phyloP scores from a whole-genome alignment of 2,113 vertebrate genomes.

The Varanus komodoensis region DNA sequence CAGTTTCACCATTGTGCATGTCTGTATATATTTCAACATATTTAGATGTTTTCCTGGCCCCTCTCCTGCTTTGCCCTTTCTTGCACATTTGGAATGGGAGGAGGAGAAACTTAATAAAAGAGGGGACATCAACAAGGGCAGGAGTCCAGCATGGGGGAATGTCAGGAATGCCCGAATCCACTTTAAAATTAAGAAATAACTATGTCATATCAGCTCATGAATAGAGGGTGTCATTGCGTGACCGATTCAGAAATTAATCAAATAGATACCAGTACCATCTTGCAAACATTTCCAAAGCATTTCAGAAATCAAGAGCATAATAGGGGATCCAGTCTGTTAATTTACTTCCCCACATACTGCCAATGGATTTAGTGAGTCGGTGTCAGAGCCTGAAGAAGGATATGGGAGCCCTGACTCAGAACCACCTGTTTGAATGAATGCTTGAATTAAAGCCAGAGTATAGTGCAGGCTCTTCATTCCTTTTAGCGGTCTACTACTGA shows the following conservation, averaged over 20 bases:
- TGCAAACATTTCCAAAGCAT: neutral
- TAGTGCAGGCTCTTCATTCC: conserved; percentile 33
- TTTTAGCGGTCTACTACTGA: conserved; percentile 29
- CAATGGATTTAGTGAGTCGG: neutral
- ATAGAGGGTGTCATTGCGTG: neutral
- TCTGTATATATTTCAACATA: neutral
- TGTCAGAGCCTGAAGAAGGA: neutral
- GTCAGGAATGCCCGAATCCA: neutral
- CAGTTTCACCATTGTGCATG: too few relatives aligned
- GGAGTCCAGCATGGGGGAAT: neutral
- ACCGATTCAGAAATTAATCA: neutral
- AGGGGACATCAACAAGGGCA: neutral
- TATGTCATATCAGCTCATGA: neutral
- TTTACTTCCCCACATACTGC: neutral
- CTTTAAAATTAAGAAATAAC: neutral
- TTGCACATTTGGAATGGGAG: neutral
- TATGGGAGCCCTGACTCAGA: neutral
- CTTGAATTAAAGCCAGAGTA: conserved; percentile 25
- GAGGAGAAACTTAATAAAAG: neutral
- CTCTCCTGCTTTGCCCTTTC: neutral
- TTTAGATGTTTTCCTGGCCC: neutral
- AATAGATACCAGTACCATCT: neutral
- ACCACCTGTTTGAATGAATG: neutral
- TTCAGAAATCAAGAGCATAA: neutral
- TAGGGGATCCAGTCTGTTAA: neutral